These are phyloP conservation scores for Spea hammondii DNA, from an alignment of 2,797 vertebrate genomes.

Conservation along the genomic window DNA sequence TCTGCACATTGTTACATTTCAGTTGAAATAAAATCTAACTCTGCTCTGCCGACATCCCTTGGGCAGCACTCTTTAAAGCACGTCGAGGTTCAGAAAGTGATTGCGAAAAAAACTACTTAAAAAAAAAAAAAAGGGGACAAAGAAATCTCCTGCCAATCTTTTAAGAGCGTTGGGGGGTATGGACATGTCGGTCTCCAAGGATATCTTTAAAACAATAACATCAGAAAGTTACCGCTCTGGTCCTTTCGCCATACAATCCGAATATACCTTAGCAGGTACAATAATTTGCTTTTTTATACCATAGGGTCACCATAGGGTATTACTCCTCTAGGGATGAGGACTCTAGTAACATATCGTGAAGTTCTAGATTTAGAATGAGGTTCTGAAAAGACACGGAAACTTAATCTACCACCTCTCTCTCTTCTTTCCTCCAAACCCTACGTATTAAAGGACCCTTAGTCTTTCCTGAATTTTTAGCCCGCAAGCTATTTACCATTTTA, in stretches of 20 bases:
- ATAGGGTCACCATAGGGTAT: too few species aligned
- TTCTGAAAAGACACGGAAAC: too few species aligned
- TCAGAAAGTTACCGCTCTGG: background rate
- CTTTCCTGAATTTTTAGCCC: too few species aligned
- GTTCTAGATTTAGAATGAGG: too few species aligned
- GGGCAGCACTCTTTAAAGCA: slow-evolving; percentile 15
- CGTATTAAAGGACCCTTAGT: too few species aligned
- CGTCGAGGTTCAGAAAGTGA: slow-evolving; percentile 10
- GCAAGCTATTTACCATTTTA: too few species aligned
- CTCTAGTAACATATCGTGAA: too few species aligned
- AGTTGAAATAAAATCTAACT: slow-evolving; percentile 25
- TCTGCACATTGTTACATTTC: slow-evolving; percentile 23
- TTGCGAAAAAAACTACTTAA: slow-evolving; percentile 7
- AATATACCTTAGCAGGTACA: background rate
- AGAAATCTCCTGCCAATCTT: slow-evolving; percentile 44
- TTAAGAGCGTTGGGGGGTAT: slow-evolving; percentile 16
- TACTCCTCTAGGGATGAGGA: too few species aligned
- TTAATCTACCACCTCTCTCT: too few species aligned
- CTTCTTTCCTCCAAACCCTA: too few species aligned
- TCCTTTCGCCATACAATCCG: background rate
- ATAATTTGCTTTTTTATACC: too few species aligned
- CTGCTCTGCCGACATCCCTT: slow-evolving; percentile 13
- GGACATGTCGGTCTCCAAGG: slow-evolving; percentile 29
- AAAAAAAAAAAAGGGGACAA: background rate
- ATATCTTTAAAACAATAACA: slow-evolving; percentile 12